These are phyloP conservation scores for Anoplolepis gracilipes DNA, from an alignment of 1,140 invertebrate genomes.

Conservation along the genomic window DNA sequence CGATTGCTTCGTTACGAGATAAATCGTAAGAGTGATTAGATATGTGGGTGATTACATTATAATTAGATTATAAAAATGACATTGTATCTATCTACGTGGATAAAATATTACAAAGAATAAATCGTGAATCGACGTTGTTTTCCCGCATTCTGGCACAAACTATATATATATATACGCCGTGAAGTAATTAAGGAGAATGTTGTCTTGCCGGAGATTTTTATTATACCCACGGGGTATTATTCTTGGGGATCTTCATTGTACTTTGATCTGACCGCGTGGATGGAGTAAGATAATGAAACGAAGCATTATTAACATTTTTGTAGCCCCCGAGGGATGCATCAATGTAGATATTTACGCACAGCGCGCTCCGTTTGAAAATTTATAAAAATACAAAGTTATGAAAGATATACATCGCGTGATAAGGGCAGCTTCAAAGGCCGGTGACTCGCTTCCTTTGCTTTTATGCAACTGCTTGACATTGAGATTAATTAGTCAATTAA, in stretches of 20 bases:
- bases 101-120: not conserved
- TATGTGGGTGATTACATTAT: not conserved
- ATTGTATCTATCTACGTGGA: not conserved
- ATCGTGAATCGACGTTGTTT: not conserved
- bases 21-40: not conserved
- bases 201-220: conserved; percentile 41
- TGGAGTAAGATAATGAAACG: conserved; percentile 53
- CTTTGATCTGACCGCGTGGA: conserved; percentile 41
- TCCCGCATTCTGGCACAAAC: not conserved
- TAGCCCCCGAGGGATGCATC: conserved; percentile 47
- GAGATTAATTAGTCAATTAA: not conserved
- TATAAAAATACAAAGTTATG: conserved; percentile 23
- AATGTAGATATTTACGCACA: conserved; percentile 7
- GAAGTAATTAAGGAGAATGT: conserved; percentile 59
- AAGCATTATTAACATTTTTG: conserved; percentile 65
- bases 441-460: not conserved
- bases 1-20: not conserved
- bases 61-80: not conserved
- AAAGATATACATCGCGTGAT: conserved; percentile 8
- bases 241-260: conserved; percentile 52
- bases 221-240: conserved; percentile 48
- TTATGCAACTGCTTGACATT: not conserved
- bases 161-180: not conserved
- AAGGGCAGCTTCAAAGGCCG: not conserved
- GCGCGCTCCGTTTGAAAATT: conserved; percentile 23